Conservation (phyloP, 2,888 invertebrate species). For the Hesperia comma region DNA sequence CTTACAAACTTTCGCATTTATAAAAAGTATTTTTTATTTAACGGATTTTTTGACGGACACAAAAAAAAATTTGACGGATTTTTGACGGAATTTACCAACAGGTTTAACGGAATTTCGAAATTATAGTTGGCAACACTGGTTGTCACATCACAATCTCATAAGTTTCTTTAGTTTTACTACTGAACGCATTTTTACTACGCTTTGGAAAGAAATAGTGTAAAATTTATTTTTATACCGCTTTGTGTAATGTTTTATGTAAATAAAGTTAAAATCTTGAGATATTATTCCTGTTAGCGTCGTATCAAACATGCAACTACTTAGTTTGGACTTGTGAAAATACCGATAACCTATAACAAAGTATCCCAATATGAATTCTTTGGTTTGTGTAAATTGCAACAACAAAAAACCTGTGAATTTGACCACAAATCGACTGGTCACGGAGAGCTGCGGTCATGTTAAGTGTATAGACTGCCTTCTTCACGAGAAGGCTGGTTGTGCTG, state of each 20-base stretch:
- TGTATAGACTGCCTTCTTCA: slow-evolving; percentile 88
- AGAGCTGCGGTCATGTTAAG: slow-evolving; percentile 90
- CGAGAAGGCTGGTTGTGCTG: slow-evolving; percentile 86
- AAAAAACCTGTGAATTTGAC: slow-evolving; percentile 81
- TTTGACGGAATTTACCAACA: no score
- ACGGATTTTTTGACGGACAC: no score
- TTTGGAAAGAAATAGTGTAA: slow-evolving; percentile 38
- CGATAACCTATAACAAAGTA: slow-evolving; percentile 45
- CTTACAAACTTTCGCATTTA: no score
- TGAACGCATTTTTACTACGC: slow-evolving; percentile 38
- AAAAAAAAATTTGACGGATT: no score
- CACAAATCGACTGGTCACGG: slow-evolving; percentile 86
- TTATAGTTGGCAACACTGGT: no score
- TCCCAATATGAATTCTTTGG: slow-evolving; percentile 71
- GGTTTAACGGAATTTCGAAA: no score
- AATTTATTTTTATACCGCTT: slow-evolving; percentile 39
- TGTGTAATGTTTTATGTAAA: slow-evolving; percentile 32
- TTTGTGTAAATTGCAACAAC: slow-evolving; percentile 85
- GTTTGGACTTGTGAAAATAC: slow-evolving; percentile 27
- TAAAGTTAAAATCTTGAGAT: slow-evolving; percentile 21
- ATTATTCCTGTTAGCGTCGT: slow-evolving; percentile 11
- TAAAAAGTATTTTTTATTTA: no score
- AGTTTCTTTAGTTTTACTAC: background rate
- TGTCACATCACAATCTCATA: slow-evolving; percentile 16
- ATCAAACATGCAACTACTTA: slow-evolving; percentile 22